Conservation (phyloP, 2,113 vertebrate genomes). For the Carassius auratus region DNA sequence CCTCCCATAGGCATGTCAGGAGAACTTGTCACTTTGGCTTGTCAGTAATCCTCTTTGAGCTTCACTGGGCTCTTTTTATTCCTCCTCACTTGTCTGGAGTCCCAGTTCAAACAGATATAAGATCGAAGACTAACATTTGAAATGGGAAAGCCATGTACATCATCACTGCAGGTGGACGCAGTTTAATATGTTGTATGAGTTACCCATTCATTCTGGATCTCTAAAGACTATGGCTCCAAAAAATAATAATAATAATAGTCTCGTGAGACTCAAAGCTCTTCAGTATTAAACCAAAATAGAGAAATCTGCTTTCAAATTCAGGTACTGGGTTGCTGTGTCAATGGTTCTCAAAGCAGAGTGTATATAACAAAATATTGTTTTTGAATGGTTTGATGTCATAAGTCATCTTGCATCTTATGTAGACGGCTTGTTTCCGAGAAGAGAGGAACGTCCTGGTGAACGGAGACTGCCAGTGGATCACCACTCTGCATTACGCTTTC, state of each 20-base stretch:
- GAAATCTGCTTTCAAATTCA: too few species aligned
- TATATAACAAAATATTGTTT: background rate
- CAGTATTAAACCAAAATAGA: too few species aligned
- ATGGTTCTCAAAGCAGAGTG: background rate
- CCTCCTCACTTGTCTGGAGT: background rate
- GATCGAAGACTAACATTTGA: background rate
- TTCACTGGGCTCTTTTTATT: background rate
- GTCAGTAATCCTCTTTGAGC: conserved; percentile 57
- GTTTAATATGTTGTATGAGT: background rate
- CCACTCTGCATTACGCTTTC: conserved; percentile 93
- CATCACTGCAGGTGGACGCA: background rate
- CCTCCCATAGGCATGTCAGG: conserved; percentile 46
- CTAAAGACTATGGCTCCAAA: background rate
- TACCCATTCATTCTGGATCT: background rate
- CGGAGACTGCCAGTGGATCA: conserved; percentile 99
- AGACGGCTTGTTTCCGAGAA: conserved; percentile 96
- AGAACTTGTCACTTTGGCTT: conserved; percentile 51
- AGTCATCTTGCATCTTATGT: conserved; percentile 38
- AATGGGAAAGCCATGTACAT: background rate
- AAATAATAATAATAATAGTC: background rate
- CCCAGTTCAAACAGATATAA: conserved; percentile 4
- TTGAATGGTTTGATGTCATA: background rate
- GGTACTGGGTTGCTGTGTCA: background rate
- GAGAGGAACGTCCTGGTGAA: conserved; percentile 95
- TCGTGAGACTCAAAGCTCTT: too few species aligned